Base-by-base conservation (phyloP, 2,113 vertebrate species). In the Axis porcinus region DNA sequence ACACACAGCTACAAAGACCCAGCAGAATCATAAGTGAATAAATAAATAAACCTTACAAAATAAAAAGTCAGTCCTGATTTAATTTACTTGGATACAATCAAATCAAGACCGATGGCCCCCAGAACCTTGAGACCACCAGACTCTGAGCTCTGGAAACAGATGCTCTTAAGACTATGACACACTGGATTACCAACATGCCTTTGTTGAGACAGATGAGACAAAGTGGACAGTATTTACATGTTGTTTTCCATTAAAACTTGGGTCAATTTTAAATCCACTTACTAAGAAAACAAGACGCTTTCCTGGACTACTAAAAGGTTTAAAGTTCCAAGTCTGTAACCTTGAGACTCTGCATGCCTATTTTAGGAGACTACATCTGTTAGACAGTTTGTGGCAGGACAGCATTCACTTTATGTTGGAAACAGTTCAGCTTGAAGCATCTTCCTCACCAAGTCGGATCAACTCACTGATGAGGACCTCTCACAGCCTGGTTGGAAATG, bases 391-490 rank as follows among this genome's bases (percentile, higher is more conserved):
- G 30, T 0, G n/a, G 76, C 12, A 36, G 74, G 58, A 16, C 5
- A 21, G 47, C n/a, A 28, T 7, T 54, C 25, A 2, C 43, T 27
- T 7, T 15, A 36, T 4, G 0, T 0, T 11, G 52, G 12, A 43
- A 45, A 70, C 6, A 0, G 40, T 27, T 28, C 67, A 1, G 1
- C 57, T n/a, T 5, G 0, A 45, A 74, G 52, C 10, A 5, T 70
- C 45, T 55, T 45, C 82, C n/a, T 62, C 52, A 25, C 57, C 85
- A 6, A 7, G 28, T 33, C 0, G 1, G 19, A 79, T 9, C 52
- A 0, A 6, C 30, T 10, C 1, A 8, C 0, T 1, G 36, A 28
- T 50, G 0, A 25, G 15, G 81, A 4, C 23, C 2, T 19, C 28
- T 40, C 50, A 1, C 21, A 16, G 16, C 36, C 67, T 10, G 3